A percentile compares a stretch with the other conserved stretches of the same genome.
Conservation (phyloP, 2,797 vertebrate genomes). For the Chrosomus eos region DNA sequence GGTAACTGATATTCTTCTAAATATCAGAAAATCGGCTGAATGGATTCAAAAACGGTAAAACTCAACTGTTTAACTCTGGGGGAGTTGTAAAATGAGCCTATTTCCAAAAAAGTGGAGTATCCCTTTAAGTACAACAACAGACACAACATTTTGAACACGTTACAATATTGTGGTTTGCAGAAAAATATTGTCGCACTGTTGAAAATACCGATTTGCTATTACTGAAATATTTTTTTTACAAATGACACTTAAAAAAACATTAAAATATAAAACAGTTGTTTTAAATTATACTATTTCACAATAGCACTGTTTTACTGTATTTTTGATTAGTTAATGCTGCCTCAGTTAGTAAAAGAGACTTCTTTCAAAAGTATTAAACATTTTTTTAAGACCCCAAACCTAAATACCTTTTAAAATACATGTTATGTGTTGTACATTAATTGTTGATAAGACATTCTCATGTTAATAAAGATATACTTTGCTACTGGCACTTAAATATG, state of each 20-base stretch:
- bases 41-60: too few relatives aligned
- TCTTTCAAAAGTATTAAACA: neutral
- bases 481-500: neutral
- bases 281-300: too few relatives aligned
- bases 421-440: neutral
- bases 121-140: too few relatives aligned
- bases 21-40: too few relatives aligned
- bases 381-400: neutral
- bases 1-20: too few relatives aligned
- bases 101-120: too few relatives aligned
- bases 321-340: too few relatives aligned
- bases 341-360: neutral
- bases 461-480: neutral
- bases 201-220: neutral
- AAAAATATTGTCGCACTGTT: neutral
- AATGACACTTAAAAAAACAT: neutral
- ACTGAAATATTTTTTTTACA: neutral
- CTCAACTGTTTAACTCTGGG: too few relatives aligned
- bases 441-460: neutral
- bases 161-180: neutral
- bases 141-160: neutral
- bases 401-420: too few relatives aligned
- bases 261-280: too few relatives aligned
- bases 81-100: too few relatives aligned
- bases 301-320: too few relatives aligned